These are phyloP conservation scores for Nemoura dubitans DNA, from an alignment of 2,888 invertebrate species.

Conservation along the genomic window DNA sequence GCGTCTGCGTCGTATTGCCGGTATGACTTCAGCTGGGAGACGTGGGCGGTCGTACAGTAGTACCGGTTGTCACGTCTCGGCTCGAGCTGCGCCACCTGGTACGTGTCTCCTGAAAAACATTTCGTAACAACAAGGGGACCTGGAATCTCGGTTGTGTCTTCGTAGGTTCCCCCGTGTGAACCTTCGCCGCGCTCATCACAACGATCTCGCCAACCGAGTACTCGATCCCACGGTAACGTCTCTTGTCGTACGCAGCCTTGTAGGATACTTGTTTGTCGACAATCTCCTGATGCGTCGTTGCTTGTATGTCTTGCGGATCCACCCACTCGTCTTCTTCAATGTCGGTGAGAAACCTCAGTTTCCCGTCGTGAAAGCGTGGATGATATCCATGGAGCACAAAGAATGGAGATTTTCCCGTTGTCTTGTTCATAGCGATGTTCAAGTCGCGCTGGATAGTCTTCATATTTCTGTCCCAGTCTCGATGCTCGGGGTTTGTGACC, in stretches of 20 bases:
- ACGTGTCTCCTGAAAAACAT: neutral
- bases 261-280: neutral
- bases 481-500: neutral
- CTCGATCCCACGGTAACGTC: neutral
- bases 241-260: neutral
- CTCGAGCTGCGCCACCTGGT: no score
- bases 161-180: neutral
- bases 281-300: neutral
- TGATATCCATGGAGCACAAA: neutral
- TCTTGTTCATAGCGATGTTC: neutral
- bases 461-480: conserved; percentile 1
- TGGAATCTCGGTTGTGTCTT: neutral
- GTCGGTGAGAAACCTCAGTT: neutral
- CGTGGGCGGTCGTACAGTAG: conserved; percentile 25
- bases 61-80: neutral
- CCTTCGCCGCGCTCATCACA: neutral
- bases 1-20: neutral
- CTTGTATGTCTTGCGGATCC: neutral
- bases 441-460: neutral
- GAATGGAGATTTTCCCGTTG: neutral
- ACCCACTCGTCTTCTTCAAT: neutral
- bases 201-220: conserved; percentile 3
- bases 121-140: neutral
- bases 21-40: neutral
- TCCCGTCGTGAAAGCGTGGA: conserved; percentile 9